phyloP scores from a whole-genome alignment of 2,888 invertebrate species.

The Yponomeuta cagnagella region DNA sequence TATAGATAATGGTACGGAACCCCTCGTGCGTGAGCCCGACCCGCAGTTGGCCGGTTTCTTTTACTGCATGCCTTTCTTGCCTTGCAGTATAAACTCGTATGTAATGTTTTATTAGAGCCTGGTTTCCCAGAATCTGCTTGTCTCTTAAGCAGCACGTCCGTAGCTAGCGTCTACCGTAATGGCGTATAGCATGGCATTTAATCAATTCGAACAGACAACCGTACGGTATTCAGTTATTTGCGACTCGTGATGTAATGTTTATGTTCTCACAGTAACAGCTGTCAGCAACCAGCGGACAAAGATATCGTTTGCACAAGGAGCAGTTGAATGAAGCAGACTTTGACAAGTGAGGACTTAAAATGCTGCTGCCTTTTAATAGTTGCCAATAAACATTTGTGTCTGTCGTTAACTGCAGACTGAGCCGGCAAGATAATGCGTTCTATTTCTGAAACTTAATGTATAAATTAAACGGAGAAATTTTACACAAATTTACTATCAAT shows the following conservation, averaged over 20 bases:
- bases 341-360: background rate
- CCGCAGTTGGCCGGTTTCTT: no score
- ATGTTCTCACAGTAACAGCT: background rate
- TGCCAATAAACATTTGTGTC: background rate
- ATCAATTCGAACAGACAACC: background rate
- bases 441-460: background rate
- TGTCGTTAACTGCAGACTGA: background rate
- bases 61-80: no score
- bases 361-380: background rate
- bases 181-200: background rate
- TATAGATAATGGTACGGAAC: no score
- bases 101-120: no score
- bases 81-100: no score
- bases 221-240: background rate
- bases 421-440: background rate
- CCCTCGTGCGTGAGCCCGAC: no score
- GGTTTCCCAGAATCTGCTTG: no score
- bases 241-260: constrained; percentile 4
- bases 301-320: constrained; percentile 26
- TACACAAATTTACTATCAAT: no score
- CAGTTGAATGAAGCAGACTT: background rate
- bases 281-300: constrained; percentile 19
- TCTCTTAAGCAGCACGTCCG: no score
- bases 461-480: no score
- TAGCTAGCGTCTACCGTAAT: no score